A percentile compares a stretch with the other conserved stretches of the same genome.
phyloP scores from a whole-genome alignment of 1,140 invertebrate species.

The Wiebesia pumilae region DNA sequence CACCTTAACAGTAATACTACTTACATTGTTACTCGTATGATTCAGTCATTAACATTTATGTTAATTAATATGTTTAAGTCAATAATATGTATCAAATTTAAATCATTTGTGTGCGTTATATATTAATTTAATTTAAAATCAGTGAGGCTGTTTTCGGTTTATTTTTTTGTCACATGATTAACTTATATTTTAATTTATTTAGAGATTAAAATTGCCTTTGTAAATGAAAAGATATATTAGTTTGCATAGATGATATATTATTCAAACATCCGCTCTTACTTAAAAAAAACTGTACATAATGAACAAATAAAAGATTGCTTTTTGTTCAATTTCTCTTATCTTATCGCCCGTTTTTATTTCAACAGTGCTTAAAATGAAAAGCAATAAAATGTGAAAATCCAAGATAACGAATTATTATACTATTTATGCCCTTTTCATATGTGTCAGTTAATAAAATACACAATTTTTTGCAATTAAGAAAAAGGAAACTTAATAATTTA shows the following conservation, averaged over 20 bases:
- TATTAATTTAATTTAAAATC: neutral
- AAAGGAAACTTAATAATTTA: neutral
- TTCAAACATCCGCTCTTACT: constrained; percentile 34
- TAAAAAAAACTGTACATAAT: constrained; percentile 20
- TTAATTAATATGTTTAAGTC: neutral
- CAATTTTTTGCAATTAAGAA: neutral
- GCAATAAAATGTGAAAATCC: constrained; percentile 10
- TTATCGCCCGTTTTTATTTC: constrained; percentile 37
- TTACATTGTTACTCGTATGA: neutral
- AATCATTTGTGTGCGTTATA: neutral
- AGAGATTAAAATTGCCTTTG: constrained; percentile 22
- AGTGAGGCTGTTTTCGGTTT: neutral
- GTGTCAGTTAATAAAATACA: constrained; percentile 1
- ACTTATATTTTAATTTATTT: constrained; percentile 26
- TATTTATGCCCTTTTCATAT: constrained; percentile 17
- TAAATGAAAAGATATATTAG: constrained; percentile 22
- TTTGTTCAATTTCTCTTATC: constrained; percentile 35
- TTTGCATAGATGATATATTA: constrained; percentile 32
- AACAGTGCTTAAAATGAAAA: constrained; percentile 6
- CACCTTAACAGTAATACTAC: neutral
- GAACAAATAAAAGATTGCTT: constrained; percentile 30
- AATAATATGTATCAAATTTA: neutral
- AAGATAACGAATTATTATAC: constrained; percentile 23
- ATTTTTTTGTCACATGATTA: constrained; percentile 12
- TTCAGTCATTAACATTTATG: neutral